These are phyloP conservation scores for Strix uralensis DNA, from an alignment of 2,113 vertebrate species.

Conservation along the genomic window DNA sequence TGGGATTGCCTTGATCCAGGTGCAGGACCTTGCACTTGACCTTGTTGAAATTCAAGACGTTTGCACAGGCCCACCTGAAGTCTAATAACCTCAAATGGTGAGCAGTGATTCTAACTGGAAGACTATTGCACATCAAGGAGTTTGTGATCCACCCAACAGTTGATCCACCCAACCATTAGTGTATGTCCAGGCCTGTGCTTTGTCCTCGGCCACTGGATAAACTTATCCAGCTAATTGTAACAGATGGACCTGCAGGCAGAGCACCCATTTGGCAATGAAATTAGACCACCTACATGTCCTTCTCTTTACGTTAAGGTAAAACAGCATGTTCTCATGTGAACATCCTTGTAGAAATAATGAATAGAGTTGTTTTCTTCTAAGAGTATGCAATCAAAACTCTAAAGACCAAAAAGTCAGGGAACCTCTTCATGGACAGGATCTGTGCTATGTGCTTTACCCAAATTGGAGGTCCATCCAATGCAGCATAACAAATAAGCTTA, in stretches of 20 bases:
- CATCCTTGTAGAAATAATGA: background rate
- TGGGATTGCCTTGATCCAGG: too few species aligned
- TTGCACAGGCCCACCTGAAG: too few species aligned
- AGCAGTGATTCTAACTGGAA: background rate
- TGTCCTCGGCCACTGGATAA: background rate
- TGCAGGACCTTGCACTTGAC: too few species aligned
- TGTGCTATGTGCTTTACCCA: background rate
- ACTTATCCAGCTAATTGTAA: background rate
- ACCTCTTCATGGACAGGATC: background rate
- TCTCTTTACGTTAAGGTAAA: background rate
- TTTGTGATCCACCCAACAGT: background rate
- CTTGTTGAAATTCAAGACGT: too few species aligned
- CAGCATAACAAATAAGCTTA: background rate
- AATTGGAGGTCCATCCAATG: background rate
- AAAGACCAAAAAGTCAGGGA: background rate
- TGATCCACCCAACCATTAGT: too few species aligned
- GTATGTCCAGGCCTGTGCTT: background rate
- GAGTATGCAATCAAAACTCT: background rate
- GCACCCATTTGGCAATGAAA: fast-evolving
- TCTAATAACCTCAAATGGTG: background rate
- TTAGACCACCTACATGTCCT: background rate
- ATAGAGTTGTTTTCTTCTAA: background rate
- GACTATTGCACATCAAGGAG: background rate
- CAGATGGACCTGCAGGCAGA: background rate
- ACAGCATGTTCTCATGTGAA: background rate